Evolutionary conservation across 2,888 invertebrate species (phyloP).

Genomic region (Xestia ashworthii): DNA sequence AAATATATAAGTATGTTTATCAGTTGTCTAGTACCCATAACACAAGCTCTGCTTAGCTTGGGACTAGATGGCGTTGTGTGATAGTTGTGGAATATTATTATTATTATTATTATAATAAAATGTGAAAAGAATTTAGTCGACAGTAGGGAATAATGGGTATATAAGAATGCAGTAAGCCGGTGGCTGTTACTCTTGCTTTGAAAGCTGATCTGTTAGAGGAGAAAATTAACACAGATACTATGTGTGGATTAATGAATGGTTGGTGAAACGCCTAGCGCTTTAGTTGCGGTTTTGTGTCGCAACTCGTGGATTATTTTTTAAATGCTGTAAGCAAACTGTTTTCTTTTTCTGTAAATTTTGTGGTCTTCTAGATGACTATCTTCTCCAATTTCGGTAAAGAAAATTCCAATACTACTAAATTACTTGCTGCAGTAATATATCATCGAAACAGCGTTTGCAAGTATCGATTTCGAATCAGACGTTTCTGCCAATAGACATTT

Average conservation of each 20-base stretch:
- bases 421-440: background rate
- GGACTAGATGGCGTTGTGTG: too few relatives aligned
- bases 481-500: background rate
- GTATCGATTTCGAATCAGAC: background rate
- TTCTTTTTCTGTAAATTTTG: background rate
- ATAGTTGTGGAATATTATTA: too few relatives aligned
- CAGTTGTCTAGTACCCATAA: too few relatives aligned
- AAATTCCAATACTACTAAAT: background rate
- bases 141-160: background rate
- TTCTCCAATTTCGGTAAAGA: background rate
- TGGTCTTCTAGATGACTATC: background rate
- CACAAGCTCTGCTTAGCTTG: too few relatives aligned
- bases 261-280: background rate
- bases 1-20: too few relatives aligned
- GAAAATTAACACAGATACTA: background rate
- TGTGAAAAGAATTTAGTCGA: background rate
- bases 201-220: background rate
- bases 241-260: too few relatives aligned
- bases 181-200: background rate
- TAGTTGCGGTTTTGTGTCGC: background rate
- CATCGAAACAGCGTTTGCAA: background rate
- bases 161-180: background rate
- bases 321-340: background rate
- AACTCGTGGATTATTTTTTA: too few relatives aligned
- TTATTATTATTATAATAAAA: conserved; percentile 12